Percentiles rank a stretch among this genome's conserved stretches.
phyloP scores from a whole-genome alignment of 2,797 vertebrate genomes.

The Fistularia tabacaria region DNA sequence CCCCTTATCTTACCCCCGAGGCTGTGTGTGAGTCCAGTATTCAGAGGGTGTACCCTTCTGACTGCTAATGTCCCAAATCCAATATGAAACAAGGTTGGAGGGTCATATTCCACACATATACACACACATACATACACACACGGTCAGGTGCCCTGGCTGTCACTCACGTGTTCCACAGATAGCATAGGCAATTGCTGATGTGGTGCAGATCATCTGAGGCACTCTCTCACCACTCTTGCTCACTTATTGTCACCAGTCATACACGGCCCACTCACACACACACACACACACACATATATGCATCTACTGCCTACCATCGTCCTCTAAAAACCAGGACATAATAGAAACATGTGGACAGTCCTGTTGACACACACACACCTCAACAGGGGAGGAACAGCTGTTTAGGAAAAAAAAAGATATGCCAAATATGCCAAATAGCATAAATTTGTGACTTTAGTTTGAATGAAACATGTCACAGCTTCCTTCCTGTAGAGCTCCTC shows the following conservation, averaged over 20 bases:
- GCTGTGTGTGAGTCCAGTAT: slow-evolving; percentile 47
- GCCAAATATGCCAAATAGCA: slow-evolving; percentile 34
- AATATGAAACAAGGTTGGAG: slow-evolving; percentile 59
- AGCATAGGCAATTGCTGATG: slow-evolving; percentile 63
- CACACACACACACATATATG: background rate
- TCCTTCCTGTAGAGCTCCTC: slow-evolving; percentile 34
- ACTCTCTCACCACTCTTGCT: slow-evolving; percentile 5
- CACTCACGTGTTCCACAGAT: slow-evolving; percentile 41
- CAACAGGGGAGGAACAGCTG: slow-evolving; percentile 9
- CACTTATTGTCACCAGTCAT: slow-evolving; percentile 1
- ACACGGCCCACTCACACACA: slow-evolving; percentile 15
- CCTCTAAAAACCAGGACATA: slow-evolving; percentile 1
- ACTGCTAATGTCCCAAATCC: slow-evolving; percentile 64
- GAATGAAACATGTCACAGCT: slow-evolving; percentile 31
- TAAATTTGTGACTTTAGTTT: slow-evolving; percentile 46
- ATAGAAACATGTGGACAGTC: slow-evolving; percentile 30
- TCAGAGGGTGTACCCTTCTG: slow-evolving; percentile 50
- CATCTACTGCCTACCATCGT: too few relatives aligned
- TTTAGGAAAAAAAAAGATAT: background rate
- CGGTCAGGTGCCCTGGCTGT: slow-evolving; percentile 36
- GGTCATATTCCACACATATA: slow-evolving; percentile 46
- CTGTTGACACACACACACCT: slow-evolving; percentile 32
- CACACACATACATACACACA: slow-evolving; percentile 19
- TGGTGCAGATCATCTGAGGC: slow-evolving; percentile 24
- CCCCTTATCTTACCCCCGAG: slow-evolving; percentile 38